phyloP scores from a whole-genome alignment of 1,140 invertebrate species.

The Cepaea nemoralis region DNA sequence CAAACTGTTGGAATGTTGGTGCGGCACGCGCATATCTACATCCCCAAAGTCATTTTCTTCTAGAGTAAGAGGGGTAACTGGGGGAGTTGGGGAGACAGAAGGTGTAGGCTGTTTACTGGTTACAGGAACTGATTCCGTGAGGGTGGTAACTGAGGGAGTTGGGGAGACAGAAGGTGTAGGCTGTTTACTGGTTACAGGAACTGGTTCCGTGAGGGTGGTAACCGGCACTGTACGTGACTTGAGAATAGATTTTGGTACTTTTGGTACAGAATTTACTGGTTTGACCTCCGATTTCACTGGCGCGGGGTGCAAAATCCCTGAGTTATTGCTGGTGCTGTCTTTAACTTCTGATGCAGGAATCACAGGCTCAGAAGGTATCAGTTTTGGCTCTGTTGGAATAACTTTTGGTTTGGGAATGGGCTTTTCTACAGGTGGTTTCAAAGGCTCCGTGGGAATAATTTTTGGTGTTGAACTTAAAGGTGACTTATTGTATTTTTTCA shows the following conservation, averaged over 20 bases:
- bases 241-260: conserved; percentile 20
- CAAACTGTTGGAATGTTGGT: not conserved
- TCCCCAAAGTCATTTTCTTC: conserved; percentile 30
- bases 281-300: not conserved
- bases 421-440: not conserved
- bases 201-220: too few species aligned
- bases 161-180: too few species aligned
- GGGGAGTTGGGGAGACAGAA: not conserved
- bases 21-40: conserved; percentile 34
- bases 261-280: not conserved
- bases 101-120: not conserved
- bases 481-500: not conserved
- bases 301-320: not conserved
- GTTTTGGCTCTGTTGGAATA: not conserved
- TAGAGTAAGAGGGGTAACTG: not conserved
- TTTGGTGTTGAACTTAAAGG: not conserved
- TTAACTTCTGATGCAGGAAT: not conserved
- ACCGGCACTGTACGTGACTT: not conserved
- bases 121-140: not conserved
- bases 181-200: too few species aligned
- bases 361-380: conserved; percentile 18
- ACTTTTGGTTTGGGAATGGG: not conserved
- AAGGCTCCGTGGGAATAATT: conserved; percentile 33
- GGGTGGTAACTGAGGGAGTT: too few species aligned
- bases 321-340: not conserved